Percentiles rank a stretch among this genome's conserved stretches.
Conservation (phyloP, 2,113 vertebrate species). For the Furnarius figulus region DNA sequence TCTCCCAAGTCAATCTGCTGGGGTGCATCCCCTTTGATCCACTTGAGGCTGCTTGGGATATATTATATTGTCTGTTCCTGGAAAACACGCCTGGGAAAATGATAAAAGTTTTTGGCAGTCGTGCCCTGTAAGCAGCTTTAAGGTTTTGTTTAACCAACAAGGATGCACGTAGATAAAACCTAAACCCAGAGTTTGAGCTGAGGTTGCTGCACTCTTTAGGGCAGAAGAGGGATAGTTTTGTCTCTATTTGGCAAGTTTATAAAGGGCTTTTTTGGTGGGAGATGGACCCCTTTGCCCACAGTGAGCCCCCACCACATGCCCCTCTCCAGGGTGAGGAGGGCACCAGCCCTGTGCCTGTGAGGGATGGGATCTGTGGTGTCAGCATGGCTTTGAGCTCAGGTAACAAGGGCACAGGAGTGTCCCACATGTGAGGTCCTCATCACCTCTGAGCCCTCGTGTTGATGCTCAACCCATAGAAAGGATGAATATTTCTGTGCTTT, state of each 20-base stretch:
- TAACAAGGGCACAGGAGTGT: background rate
- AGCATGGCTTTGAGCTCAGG: fast-evolving
- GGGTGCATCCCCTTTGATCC: background rate
- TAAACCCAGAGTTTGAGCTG: background rate
- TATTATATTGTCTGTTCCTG: background rate
- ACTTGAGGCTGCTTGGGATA: background rate
- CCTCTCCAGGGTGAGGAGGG: fast-evolving
- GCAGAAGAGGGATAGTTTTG: background rate
- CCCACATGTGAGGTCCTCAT: background rate
- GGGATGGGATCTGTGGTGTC: background rate
- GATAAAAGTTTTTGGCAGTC: background rate
- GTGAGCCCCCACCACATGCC: fast-evolving
- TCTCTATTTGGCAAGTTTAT: background rate
- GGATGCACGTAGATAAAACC: background rate
- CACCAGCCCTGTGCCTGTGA: background rate
- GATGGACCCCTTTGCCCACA: background rate
- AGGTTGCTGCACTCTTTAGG: background rate
- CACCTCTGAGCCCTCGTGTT: fast-evolving
- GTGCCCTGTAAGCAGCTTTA: background rate
- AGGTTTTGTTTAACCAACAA: background rate
- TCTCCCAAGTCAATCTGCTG: background rate
- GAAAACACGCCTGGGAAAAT: background rate
- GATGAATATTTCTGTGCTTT: background rate
- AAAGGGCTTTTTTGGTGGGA: background rate
- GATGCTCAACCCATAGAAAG: background rate